A percentile compares a stretch with the other conserved stretches of the same genome.
Conservation (phyloP, 2,888 invertebrate genomes). For the Parelbella ahira region DNA sequence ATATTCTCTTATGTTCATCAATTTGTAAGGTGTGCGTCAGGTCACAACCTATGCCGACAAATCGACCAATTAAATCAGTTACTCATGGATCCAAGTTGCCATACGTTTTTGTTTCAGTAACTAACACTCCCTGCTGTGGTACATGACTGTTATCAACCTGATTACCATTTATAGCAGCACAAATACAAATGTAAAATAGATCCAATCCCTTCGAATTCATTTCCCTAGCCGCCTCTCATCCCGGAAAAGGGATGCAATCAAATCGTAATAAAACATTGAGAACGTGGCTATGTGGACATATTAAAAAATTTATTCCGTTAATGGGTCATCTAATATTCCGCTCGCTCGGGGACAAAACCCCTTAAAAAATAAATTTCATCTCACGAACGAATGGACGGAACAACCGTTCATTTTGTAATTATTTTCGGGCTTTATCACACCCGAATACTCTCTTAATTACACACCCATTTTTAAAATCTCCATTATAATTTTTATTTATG, state of each 20-base stretch:
- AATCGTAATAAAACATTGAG: conserved; percentile 28
- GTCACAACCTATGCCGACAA: too few relatives aligned
- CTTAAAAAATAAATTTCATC: conserved; percentile 29
- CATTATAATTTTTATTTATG: conserved; percentile 25
- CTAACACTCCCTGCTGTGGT: too few relatives aligned
- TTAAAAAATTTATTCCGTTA: conserved; percentile 28
- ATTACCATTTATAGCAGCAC: conserved; percentile 1
- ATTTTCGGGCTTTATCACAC: conserved; percentile 26
- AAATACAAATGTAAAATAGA: neutral
- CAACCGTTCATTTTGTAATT: conserved; percentile 28
- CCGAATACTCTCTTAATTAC: conserved; percentile 19
- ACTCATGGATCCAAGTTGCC: too few relatives aligned
- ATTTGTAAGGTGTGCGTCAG: too few relatives aligned
- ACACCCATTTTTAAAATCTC: conserved; percentile 20
- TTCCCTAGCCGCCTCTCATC: conserved; percentile 4
- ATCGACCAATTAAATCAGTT: too few relatives aligned
- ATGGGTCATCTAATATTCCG: conserved; percentile 39
- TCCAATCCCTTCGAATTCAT: conserved; percentile 2
- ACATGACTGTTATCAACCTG: too few relatives aligned
- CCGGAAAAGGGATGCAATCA: conserved; percentile 21
- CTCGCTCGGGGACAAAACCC: conserved; percentile 27
- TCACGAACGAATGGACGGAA: conserved; percentile 17
- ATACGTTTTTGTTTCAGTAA: too few relatives aligned
- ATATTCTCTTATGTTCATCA: too few relatives aligned
- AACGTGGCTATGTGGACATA: conserved; percentile 30